phyloP scores from a whole-genome alignment of 2,888 invertebrate genomes.

The Tiliacea citrago region DNA sequence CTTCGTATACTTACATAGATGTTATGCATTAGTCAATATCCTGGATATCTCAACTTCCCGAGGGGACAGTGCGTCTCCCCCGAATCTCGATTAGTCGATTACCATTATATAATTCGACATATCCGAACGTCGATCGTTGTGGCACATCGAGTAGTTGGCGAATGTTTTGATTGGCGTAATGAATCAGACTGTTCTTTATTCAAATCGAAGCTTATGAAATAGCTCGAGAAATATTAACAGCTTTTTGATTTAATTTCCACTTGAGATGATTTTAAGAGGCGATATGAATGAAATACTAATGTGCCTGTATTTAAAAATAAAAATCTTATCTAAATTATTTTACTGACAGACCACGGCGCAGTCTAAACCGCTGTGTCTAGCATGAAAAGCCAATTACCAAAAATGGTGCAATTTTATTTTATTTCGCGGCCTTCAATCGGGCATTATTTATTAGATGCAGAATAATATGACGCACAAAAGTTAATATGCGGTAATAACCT shows the following conservation, averaged over 20 bases:
- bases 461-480: too few species aligned
- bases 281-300: neutral
- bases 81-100: slow-evolving; percentile 41
- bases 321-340: neutral
- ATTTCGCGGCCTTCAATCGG: too few species aligned
- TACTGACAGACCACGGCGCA: neutral
- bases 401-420: too few species aligned
- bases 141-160: neutral
- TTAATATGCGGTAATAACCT: too few species aligned
- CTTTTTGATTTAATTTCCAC: slow-evolving; percentile 9
- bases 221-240: neutral
- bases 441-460: too few species aligned
- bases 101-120: slow-evolving; percentile 31
- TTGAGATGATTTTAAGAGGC: neutral
- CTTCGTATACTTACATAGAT: slow-evolving; percentile 14
- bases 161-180: slow-evolving; percentile 21
- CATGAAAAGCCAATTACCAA: too few species aligned
- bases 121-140: slow-evolving; percentile 25
- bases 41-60: slow-evolving; percentile 57
- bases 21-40: slow-evolving; percentile 61
- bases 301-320: neutral
- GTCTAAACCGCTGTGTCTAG: too few species aligned
- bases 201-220: neutral
- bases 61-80: slow-evolving; percentile 57
- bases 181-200: slow-evolving; percentile 22